Percentiles rank a stretch among this genome's conserved stretches.
These are phyloP conservation scores for Xanthia togata DNA, from an alignment of 2,888 invertebrate genomes.

Conservation along the genomic window DNA sequence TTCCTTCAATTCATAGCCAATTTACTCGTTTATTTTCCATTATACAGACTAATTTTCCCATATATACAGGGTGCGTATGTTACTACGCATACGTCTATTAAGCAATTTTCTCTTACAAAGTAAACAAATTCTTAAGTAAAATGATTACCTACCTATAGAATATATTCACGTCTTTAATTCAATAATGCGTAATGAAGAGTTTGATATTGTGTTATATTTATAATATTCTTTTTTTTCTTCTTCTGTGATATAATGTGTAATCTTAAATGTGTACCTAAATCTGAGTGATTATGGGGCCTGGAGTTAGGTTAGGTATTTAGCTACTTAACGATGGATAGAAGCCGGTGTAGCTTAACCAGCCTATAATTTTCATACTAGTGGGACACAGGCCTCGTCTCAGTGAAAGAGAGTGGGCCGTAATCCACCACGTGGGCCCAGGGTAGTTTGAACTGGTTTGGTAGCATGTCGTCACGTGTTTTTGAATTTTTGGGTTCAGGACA, in stretches of 20 bases:
- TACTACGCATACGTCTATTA: background rate
- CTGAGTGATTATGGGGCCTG: background rate
- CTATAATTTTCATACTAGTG: too few relatives aligned
- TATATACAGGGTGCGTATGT: background rate
- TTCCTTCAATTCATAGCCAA: constrained; percentile 6
- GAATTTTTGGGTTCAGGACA: too few relatives aligned
- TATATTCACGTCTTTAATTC: background rate
- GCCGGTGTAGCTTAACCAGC: too few relatives aligned
- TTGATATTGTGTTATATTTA: background rate
- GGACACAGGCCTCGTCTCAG: too few relatives aligned
- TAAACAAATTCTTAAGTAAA: background rate
- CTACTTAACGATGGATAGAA: background rate
- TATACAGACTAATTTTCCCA: background rate
- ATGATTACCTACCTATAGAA: background rate
- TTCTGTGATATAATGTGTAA: background rate
- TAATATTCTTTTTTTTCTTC: background rate
- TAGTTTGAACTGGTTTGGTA: too few relatives aligned
- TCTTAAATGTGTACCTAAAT: background rate
- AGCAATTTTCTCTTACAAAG: constrained; percentile 7
- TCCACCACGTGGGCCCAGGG: too few relatives aligned
- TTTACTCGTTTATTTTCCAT: constrained; percentile 12
- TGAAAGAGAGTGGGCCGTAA: too few relatives aligned
- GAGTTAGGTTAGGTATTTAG: background rate
- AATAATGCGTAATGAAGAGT: constrained; percentile 5
- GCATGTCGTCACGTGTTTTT: too few relatives aligned